Base-by-base conservation (phyloP, 1,140 invertebrate genomes). In the Holcopasites calliopsidis region DNA sequence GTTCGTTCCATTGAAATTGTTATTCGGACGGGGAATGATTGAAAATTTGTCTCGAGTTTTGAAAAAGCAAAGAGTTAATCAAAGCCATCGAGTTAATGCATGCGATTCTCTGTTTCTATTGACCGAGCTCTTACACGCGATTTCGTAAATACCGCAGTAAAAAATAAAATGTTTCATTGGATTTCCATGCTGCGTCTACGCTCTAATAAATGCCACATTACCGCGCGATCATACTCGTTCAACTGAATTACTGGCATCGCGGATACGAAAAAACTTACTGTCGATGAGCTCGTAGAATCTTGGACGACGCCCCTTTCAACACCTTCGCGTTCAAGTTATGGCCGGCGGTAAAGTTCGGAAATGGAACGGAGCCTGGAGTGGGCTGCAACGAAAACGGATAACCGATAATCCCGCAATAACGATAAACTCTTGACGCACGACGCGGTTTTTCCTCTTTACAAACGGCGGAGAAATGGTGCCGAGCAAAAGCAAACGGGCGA, bases 361-460 rank as follows among this genome's bases (percentile, higher is more conserved):
- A 44, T 62, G 55, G 42, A 60, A 70, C 55, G 18, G 55, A 13
- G 26, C 47, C 65, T 8, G 13, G 52, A 33, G 66, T 42, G 11
- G 35, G 13, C 21, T 31, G 33, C 28, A 44, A 33, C 47, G 35
- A 55, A 11, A 47, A 69, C 18, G 33, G 31, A 52, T 70, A 72
- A 33, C 44, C 58, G 42, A 55, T 73, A 78, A 79, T 80, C 68
- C 61, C 10, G 38, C 11, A 47, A 66, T 66, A 74, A 80, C 69
- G 69, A 77, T 77, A 79, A 79, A 77, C 28, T 57, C n/a, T 18
- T 8, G 5, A 62, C 6, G 10, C 33, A 21, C 38, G 10, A 11
- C 2, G 3, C 26, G 13, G 5, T 21, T 68, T 31, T 55, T 42
- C 10, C 38, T n/a, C 0, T n/a, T n/a, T n/a, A n/a, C n/a, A n/a